Percentiles rank a stretch among this genome's conserved stretches.
phyloP scores from a whole-genome alignment of 2,888 invertebrate species.

The Sylvicola cinctus region DNA sequence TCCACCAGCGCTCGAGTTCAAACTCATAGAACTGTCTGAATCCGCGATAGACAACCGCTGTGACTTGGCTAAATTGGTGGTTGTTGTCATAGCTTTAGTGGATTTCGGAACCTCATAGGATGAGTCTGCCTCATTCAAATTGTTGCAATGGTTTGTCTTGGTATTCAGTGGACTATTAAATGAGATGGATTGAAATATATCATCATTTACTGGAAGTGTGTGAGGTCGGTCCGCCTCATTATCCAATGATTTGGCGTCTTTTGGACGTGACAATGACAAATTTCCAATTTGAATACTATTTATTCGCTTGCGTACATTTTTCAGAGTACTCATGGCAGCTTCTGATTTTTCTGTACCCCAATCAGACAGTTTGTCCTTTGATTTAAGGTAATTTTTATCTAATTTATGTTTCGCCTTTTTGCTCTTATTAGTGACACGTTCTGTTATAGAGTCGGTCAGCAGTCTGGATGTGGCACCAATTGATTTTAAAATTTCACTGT shows the following conservation, averaged over 20 bases:
- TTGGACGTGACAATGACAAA: conserved; percentile 13
- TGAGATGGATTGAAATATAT: conserved; percentile 21
- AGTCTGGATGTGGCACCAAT: conserved; percentile 22
- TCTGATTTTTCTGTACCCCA: conserved; percentile 17
- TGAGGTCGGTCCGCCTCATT: conserved; percentile 16
- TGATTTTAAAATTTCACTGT: conserved; percentile 21
- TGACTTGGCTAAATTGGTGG: too few species aligned
- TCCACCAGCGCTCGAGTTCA: too few species aligned
- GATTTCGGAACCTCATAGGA: conserved; percentile 21
- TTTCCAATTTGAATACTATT: conserved; percentile 6
- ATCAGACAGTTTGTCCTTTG: conserved; percentile 17
- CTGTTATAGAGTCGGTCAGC: conserved; percentile 21
- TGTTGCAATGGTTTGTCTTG: conserved; percentile 12
- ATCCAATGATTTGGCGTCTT: neutral
- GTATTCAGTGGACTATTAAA: conserved; percentile 22
- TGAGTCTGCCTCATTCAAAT: conserved; percentile 14
- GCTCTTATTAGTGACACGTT: conserved; percentile 20
- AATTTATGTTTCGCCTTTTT: conserved; percentile 22
- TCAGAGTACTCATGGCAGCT: conserved; percentile 9
- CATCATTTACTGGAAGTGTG: conserved; percentile 20
- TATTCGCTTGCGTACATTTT: conserved; percentile 16
- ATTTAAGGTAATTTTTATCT: conserved; percentile 21
- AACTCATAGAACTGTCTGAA: too few species aligned
- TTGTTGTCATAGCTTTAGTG: too few species aligned
- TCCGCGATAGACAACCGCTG: too few species aligned